A percentile compares a stretch with the other conserved stretches of the same genome.
phyloP scores from a whole-genome alignment of 2,113 vertebrate species.

The Eptesicus fuscus region DNA sequence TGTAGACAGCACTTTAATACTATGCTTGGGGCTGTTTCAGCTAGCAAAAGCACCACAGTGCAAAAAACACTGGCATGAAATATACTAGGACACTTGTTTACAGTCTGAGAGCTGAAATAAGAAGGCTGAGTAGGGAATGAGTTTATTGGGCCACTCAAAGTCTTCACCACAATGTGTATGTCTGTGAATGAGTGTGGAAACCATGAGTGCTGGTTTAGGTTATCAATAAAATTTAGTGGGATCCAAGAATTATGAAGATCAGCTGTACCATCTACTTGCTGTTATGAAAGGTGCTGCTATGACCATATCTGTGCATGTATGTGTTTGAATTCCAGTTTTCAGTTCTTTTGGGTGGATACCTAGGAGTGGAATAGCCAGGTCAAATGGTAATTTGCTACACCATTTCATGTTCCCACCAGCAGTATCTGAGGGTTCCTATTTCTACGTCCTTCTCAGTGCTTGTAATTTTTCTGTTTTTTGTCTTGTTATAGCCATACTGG shows the following conservation, averaged over 20 bases:
- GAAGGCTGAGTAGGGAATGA: accelerated
- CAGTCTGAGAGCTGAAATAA: neutral
- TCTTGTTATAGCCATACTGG: neutral
- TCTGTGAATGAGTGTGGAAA: neutral
- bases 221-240: neutral
- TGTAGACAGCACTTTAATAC: neutral
- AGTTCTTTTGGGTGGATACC: neutral
- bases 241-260: accelerated
- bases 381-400: neutral
- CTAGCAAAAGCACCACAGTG: neutral
- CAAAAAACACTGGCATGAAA: neutral
- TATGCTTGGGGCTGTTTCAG: neutral
- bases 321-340: neutral
- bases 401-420: neutral
- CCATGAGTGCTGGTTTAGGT: neutral
- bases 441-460: neutral
- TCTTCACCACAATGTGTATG: neutral
- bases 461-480: neutral
- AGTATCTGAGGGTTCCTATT: neutral
- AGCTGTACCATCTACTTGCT: neutral
- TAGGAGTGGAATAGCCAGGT: neutral
- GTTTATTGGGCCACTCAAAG: accelerated
- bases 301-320: accelerated
- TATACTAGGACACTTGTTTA: neutral
- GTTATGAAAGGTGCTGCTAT: neutral